phyloP scores from a whole-genome alignment of 2,113 vertebrate species.

The Megaptera novaeangliae region DNA sequence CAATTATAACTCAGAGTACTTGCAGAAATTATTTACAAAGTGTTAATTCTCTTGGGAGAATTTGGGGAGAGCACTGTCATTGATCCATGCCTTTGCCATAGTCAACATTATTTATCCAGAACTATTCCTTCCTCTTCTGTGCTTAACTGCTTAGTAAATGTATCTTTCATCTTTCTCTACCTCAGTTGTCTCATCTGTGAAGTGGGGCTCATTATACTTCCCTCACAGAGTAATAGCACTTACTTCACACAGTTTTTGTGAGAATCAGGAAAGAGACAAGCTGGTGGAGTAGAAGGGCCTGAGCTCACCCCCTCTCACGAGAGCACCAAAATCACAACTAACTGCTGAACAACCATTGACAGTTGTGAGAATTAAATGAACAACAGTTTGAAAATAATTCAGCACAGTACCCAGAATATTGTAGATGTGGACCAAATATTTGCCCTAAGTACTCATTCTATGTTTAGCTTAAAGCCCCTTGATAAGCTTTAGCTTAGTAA shows the following conservation, averaged over 20 bases:
- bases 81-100: neutral
- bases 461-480: neutral
- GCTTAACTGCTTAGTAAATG: neutral
- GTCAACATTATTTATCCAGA: neutral
- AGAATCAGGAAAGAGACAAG: neutral
- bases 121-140: neutral
- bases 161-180: neutral
- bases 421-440: neutral
- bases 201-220: neutral
- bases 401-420: neutral
- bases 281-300: neutral
- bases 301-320: neutral
- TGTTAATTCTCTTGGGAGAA: neutral
- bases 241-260: neutral
- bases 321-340: neutral
- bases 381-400: neutral
- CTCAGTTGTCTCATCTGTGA: neutral
- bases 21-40: neutral
- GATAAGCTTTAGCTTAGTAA: neutral
- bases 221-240: fast-evolving
- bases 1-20: neutral
- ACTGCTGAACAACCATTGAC: neutral
- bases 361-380: neutral
- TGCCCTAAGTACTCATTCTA: neutral
- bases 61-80: too few species aligned